Evolutionary conservation across 2,888 invertebrate species (phyloP).

Genomic region (Osmoderma eremita): DNA sequence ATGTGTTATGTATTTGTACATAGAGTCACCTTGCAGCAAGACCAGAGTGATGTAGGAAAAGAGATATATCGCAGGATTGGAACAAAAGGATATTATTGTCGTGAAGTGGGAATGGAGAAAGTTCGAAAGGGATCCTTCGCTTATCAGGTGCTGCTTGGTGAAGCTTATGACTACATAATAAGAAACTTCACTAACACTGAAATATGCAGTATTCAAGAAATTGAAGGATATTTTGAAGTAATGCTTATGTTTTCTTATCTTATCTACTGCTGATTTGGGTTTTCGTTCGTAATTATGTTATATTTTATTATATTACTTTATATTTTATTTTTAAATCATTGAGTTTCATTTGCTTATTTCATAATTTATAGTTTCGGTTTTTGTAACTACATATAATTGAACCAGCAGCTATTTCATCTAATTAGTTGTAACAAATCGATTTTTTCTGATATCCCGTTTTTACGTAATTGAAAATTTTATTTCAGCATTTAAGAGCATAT

Average conservation of each 20-base stretch:
- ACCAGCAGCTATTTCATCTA: too few species aligned
- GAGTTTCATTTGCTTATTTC: too few species aligned
- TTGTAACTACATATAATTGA: too few species aligned
- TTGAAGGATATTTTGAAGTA: conserved; percentile 55
- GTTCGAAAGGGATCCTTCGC: conserved; percentile 61
- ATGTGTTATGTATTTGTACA: neutral
- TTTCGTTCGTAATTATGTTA: neutral
- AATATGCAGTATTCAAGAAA: conserved; percentile 65
- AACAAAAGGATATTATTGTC: conserved; percentile 58
- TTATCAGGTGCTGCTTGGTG: conserved; percentile 60
- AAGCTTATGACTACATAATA: conserved; percentile 62
- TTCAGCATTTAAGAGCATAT: conserved; percentile 49
- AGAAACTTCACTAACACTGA: conserved; percentile 64
- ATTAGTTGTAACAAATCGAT: too few species aligned
- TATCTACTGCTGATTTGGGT: too few species aligned
- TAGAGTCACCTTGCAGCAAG: neutral
- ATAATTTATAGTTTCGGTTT: too few species aligned
- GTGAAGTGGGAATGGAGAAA: conserved; percentile 59
- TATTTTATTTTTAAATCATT: neutral
- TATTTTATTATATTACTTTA: neutral
- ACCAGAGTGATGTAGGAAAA: conserved; percentile 41
- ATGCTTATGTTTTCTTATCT: too few species aligned
- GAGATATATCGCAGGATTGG: conserved; percentile 59
- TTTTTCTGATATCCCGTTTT: conserved; percentile 5
- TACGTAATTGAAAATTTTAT: conserved; percentile 12